Evolutionary conservation across 1,140 invertebrate species (phyloP).

Genomic region (Euschistus heros): DNA sequence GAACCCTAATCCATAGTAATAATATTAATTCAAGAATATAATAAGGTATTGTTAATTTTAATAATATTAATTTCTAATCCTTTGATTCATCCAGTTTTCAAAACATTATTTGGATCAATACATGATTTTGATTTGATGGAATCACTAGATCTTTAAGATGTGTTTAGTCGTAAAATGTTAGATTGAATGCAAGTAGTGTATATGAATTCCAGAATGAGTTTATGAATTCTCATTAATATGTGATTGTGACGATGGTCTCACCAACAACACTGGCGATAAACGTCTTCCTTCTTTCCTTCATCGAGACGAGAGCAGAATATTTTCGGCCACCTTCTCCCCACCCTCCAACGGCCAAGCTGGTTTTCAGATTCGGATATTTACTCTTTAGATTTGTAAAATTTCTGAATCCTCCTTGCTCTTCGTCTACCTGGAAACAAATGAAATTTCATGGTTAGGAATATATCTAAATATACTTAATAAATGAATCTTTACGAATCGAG

Average conservation of each 20-base stretch:
- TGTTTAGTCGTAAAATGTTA: too few species aligned
- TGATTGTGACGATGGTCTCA: conserved; percentile 33
- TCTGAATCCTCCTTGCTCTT: conserved; percentile 63
- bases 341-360: conserved; percentile 70
- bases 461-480: not conserved
- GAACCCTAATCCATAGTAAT: too few species aligned
- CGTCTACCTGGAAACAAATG: conserved; percentile 52
- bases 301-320: conserved; percentile 66
- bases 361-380: conserved; percentile 62
- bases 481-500: not conserved
- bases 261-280: conserved; percentile 68
- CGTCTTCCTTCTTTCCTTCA: conserved; percentile 50
- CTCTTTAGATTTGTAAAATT: conserved; percentile 66
- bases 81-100: too few species aligned
- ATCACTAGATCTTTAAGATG: too few species aligned
- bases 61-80: too few species aligned
- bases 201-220: too few species aligned
- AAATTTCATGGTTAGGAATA: not conserved
- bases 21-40: too few species aligned
- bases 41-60: too few species aligned
- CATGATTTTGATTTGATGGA: too few species aligned
- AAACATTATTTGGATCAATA: too few species aligned
- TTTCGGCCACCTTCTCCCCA: conserved; percentile 81
- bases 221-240: too few species aligned
- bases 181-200: too few species aligned